phyloP scores from a whole-genome alignment of 2,797 vertebrate genomes.

The Lophotriccus pileatus region DNA sequence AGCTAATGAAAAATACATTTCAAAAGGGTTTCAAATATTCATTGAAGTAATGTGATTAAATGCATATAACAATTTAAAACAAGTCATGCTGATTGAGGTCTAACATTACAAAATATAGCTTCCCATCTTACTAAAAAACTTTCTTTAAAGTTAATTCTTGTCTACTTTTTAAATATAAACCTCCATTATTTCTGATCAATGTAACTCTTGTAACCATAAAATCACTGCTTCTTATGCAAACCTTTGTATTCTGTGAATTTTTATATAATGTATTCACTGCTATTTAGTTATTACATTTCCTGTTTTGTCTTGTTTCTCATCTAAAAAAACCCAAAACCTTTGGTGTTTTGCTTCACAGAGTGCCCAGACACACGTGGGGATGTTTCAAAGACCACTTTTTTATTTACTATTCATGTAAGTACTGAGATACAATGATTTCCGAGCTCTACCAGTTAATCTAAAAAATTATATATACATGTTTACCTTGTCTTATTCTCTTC shows the following conservation, averaged over 20 bases:
- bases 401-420: neutral
- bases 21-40: neutral
- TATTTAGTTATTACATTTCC: neutral
- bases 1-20: constrained; percentile 15
- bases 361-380: fast-evolving
- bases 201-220: neutral
- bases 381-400: neutral
- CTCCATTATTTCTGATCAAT: neutral
- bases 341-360: neutral
- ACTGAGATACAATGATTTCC: neutral
- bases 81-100: neutral
- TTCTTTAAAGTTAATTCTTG: neutral
- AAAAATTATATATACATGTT: neutral
- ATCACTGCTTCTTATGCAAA: neutral
- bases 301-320: neutral
- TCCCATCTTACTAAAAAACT: neutral
- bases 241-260: neutral
- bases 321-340: neutral
- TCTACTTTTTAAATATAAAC: neutral
- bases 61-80: neutral
- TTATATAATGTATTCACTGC: neutral
- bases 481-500: neutral
- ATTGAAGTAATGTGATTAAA: constrained; percentile 6
- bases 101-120: neutral
- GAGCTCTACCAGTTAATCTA: neutral